Conservation (phyloP, 2,888 invertebrate genomes). For the Ormyrus pomaceus region DNA sequence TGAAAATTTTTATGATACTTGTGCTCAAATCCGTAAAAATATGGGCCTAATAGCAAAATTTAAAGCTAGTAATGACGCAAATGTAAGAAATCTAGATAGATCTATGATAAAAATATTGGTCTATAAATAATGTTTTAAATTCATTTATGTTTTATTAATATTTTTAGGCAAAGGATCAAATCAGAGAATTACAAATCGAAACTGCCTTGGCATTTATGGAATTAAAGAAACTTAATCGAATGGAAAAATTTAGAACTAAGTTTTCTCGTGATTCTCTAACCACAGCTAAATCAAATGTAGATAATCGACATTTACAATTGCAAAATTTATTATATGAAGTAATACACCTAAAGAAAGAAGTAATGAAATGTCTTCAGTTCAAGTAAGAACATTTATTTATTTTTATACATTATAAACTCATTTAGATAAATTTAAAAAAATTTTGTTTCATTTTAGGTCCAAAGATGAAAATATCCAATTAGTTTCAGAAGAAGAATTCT, state of each 20-base stretch:
- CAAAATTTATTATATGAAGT: constrained; percentile 97
- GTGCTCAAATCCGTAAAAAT: constrained; percentile 82
- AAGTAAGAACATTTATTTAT: constrained; percentile 79
- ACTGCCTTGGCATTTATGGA: constrained; percentile 88
- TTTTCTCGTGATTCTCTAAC: constrained; percentile 88
- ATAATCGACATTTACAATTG: constrained; percentile 91
- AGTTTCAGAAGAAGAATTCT: constrained; percentile 90
- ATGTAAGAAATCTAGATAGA: constrained; percentile 73
- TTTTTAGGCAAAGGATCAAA: constrained; percentile 79
- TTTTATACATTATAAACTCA: constrained; percentile 4
- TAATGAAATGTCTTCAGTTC: constrained; percentile 95
- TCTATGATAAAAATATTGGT: constrained; percentile 12
- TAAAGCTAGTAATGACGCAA: constrained; percentile 79
- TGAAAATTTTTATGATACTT: constrained; percentile 81
- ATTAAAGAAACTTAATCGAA: constrained; percentile 91
- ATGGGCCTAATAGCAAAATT: constrained; percentile 83
- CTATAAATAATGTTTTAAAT: not conserved
- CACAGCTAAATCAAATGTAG: constrained; percentile 91
- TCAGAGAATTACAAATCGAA: constrained; percentile 83
- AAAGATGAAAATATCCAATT: constrained; percentile 95
- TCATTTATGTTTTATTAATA: constrained; percentile 5
- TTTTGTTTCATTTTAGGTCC: constrained; percentile 78
- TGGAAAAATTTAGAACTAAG: constrained; percentile 92
- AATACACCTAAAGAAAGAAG: constrained; percentile 94
- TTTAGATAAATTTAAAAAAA: constrained; percentile 3